phyloP scores from a whole-genome alignment of 2,113 vertebrate genomes.

The Psilopogon haemacephalus region DNA sequence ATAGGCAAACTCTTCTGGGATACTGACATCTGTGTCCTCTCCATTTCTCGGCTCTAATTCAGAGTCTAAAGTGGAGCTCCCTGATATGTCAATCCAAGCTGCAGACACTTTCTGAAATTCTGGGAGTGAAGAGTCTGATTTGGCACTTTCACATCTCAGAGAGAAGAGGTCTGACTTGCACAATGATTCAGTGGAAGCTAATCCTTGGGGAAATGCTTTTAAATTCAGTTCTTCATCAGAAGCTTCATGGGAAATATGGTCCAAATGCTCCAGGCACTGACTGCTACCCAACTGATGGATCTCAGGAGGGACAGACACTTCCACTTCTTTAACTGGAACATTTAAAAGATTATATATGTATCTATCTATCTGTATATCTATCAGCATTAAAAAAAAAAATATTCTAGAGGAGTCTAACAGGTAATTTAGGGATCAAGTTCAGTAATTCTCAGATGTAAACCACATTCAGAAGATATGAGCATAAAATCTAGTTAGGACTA shows the following conservation, averaged over 20 bases:
- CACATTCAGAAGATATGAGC: neutral
- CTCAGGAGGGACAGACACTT: neutral
- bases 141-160: neutral
- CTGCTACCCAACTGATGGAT: neutral
- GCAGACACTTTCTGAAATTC: slow-evolving; percentile 72
- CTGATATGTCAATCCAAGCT: neutral
- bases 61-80: slow-evolving; percentile 44
- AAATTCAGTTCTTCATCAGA: neutral
- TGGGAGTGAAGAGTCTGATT: slow-evolving; percentile 15
- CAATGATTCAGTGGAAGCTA: neutral
- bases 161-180: neutral
- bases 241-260: neutral
- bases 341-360: neutral
- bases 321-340: neutral
- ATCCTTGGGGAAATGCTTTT: neutral
- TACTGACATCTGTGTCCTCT: slow-evolving; percentile 23
- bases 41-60: slow-evolving; percentile 13
- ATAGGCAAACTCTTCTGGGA: neutral
- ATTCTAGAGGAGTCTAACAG: neutral
- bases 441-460: neutral
- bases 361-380: too few relatives aligned
- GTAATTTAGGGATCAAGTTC: neutral
- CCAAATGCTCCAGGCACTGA: neutral
- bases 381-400: neutral
- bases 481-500: neutral